A percentile compares a stretch with the other conserved stretches of the same genome.
phyloP scores from a whole-genome alignment of 2,113 vertebrate genomes.

The Orycteropus afer region DNA sequence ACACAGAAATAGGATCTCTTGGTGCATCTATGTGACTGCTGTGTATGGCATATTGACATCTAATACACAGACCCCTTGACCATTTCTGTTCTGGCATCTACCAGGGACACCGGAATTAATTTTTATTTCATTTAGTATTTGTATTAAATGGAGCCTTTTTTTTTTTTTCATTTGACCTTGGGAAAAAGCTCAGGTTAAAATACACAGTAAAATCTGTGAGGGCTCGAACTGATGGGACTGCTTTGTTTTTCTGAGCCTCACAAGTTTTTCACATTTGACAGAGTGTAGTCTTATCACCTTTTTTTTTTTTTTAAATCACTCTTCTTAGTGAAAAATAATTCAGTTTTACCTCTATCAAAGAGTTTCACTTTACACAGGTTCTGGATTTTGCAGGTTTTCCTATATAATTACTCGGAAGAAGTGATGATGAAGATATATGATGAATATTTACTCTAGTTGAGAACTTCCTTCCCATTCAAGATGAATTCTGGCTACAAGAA shows the following conservation, averaged over 20 bases:
- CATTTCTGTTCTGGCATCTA: slow-evolving; percentile 58
- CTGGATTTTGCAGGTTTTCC: neutral
- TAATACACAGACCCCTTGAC: slow-evolving; percentile 55
- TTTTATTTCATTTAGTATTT: slow-evolving; percentile 74
- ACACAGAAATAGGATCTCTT: slow-evolving; percentile 75
- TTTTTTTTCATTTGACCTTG: slow-evolving; percentile 66
- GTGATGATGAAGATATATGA: slow-evolving; percentile 67
- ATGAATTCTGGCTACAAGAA: slow-evolving; percentile 35
- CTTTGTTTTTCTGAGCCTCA: neutral
- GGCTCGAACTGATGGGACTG: neutral
- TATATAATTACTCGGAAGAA: too few species aligned
- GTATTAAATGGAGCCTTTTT: slow-evolving; percentile 66
- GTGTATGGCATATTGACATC: slow-evolving; percentile 61
- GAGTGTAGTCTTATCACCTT: neutral
- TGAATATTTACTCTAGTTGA: slow-evolving; percentile 58
- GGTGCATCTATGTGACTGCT: slow-evolving; percentile 61
- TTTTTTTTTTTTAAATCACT: too few species aligned
- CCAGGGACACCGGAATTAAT: slow-evolving; percentile 23
- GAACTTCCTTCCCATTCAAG: slow-evolving; percentile 58
- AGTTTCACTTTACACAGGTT: neutral
- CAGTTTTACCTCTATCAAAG: neutral
- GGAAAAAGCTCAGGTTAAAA: slow-evolving; percentile 59
- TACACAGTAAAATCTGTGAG: neutral
- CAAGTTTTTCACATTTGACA: neutral
- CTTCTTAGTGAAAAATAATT: neutral